Base-by-base conservation (phyloP, 2,888 invertebrate species). In the Leucania comma region DNA sequence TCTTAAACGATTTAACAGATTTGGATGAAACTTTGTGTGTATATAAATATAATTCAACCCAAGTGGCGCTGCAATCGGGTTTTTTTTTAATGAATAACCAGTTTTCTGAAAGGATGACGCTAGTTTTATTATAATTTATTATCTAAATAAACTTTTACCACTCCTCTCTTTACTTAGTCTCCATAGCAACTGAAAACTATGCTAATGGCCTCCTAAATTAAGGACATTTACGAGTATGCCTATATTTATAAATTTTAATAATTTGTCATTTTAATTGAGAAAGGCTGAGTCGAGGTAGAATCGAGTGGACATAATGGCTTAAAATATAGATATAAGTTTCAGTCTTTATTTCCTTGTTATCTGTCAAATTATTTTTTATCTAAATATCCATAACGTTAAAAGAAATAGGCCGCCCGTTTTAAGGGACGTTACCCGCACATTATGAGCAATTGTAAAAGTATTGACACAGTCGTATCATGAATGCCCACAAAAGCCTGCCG, bases 401-500 rank as follows among this genome's bases (percentile, higher is more conserved):
- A 79, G 51, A 68, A 72, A 72, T 56, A 65, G 56, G 56, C 50
- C 46, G 35, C 63, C 50, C 61, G 4, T 69, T 54, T 60, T 29
- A 66, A 72, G n/a, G 42, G 67, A 68, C 53, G 42, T 50, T 66
- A 64, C 46, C 50, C 53, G 68, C 26, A 82, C 60, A 73, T 84
- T 76, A 84, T 70, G 72, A 64, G 64, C 76, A 76, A 81, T 85
- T 80, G 68, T 68, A 72, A 80, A 75, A 75, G 74, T 83, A 84
- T 80, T 81, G 78, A 83, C 77, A 78, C 46, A 75, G 60, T 32
- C 69, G 63, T 86, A 84, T 79, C 78, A 66, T 74, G 83, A 84
- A 88, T 60, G 60, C 64, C 71, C 72, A 83, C 81, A 88, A 88
- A 82, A 83, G 75, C 78, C 63, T 57, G 59, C 62, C 74, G 68